Percentiles rank a stretch among this genome's conserved stretches.
Evolutionary conservation across 2,797 vertebrate species (phyloP).

Genomic region (Anomalospiza imberbis): DNA sequence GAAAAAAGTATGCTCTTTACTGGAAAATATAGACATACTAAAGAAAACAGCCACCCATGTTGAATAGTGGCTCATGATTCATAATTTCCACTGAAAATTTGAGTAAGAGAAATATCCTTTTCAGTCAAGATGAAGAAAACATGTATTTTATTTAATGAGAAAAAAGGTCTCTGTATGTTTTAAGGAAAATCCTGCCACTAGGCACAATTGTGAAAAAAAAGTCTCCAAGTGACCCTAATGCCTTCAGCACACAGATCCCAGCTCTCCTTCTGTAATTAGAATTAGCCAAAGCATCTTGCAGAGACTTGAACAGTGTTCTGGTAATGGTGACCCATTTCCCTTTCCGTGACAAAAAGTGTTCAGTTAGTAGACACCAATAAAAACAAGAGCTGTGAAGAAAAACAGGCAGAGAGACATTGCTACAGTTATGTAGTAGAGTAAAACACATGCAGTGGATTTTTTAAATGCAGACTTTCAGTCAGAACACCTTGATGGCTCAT

Average conservation of each 20-base stretch:
- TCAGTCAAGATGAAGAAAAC: background rate
- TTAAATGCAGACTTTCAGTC: background rate
- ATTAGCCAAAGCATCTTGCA: background rate
- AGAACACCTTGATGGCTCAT: background rate
- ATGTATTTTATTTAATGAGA: background rate
- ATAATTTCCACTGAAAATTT: constrained; percentile 11
- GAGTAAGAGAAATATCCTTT: background rate
- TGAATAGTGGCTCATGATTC: background rate
- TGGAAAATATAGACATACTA: background rate
- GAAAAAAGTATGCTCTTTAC: background rate
- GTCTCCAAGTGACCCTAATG: background rate
- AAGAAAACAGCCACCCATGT: background rate
- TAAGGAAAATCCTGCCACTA: background rate
- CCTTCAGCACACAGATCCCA: background rate
- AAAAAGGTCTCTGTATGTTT: background rate
- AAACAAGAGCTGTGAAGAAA: background rate
- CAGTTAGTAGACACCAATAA: background rate
- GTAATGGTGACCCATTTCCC: background rate
- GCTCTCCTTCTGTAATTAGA: background rate
- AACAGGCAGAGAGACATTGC: background rate
- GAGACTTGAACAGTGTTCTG: background rate
- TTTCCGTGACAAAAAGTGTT: background rate
- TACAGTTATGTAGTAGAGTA: background rate
- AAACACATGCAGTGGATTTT: background rate
- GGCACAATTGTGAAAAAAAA: background rate